These are phyloP conservation scores for Esox lucius DNA, from an alignment of 2,797 vertebrate species.

Conservation along the genomic window DNA sequence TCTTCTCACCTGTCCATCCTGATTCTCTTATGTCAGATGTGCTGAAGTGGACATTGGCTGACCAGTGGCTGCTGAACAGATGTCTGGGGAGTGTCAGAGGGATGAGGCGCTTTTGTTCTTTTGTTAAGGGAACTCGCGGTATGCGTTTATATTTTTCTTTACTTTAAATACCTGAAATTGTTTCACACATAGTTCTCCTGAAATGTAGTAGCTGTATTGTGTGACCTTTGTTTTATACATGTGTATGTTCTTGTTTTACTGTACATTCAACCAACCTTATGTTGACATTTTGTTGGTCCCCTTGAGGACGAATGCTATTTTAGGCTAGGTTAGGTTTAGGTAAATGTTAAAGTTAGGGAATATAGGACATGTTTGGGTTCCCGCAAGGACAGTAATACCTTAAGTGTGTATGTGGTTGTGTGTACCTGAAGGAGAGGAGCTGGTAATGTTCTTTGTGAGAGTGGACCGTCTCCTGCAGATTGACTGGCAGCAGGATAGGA, in stretches of 20 bases:
- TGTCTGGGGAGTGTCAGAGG: constrained; percentile 70
- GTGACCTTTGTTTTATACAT: neutral
- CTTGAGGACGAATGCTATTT: no score
- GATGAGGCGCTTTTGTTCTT: constrained; percentile 67
- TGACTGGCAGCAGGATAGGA: constrained; percentile 52
- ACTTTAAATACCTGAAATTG: neutral
- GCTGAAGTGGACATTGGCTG: constrained; percentile 55
- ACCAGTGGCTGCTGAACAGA: constrained; percentile 73
- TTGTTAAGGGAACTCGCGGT: constrained; percentile 68
- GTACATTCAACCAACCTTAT: no score
- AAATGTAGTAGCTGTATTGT: neutral
- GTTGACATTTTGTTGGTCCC: no score
- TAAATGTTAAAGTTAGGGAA: no score
- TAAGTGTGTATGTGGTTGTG: constrained; percentile 10
- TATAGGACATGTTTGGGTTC: no score
- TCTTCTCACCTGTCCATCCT: neutral
- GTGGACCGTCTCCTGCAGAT: constrained; percentile 71
- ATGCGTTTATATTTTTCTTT: neutral
- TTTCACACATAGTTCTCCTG: neutral
- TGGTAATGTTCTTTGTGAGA: constrained; percentile 73
- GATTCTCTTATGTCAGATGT: constrained; percentile 14
- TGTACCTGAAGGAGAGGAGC: constrained; percentile 67
- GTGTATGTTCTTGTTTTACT: no score
- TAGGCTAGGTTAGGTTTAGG: no score
- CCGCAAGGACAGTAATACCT: no score